Evolutionary conservation across 1,140 invertebrate species (phyloP), one percentile per base, ranked within the genome.

Genomic region (Anthonomus grandis): DNA sequence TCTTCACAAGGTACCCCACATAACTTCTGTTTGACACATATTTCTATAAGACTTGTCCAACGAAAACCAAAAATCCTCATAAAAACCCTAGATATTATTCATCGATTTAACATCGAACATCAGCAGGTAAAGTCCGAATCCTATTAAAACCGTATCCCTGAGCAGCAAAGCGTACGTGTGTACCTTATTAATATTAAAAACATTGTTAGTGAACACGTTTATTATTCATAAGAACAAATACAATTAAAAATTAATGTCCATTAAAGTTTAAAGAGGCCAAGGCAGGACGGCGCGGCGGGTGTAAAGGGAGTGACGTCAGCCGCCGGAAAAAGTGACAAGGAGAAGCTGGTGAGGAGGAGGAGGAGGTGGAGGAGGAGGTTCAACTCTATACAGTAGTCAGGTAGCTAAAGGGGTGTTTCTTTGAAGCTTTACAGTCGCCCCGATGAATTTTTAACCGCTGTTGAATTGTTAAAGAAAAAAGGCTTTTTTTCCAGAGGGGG

Each of bases 181-280:
- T 55, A 46, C 18, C 24, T 21, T 19, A 45, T 62, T 48, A 57
- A 59, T 59, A 59, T 59, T 62, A 49, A 52, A 62, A 50, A 62
- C 56, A 55, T 55, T 59, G 60, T 62, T 62, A 62, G 55, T 54
- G 60, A 62, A 51, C 60, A 47, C 19, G 38, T 62, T 54, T 54
- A 62, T 62, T 54, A 62, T 62, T 62, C 57, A 62, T 27, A 53
- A 54, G 60, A 59, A 62, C 60, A 62, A 62, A 62, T 62, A 62
- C 44, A 59, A 62, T 62, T 59, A 62, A 55, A 42, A 49, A 59
- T 62, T 62, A 55, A 62, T 49, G 51, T 42, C 34, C 45, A 49
- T 62, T 59, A 62, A 62, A 59, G 39, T 34, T 62, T 53, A 55
- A 62, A 37, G 42, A 39, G 41, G 34, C 41, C 52, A 48, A 48